phyloP scores from a whole-genome alignment of 2,888 invertebrate genomes.

The Platerodrilus igneus region DNA sequence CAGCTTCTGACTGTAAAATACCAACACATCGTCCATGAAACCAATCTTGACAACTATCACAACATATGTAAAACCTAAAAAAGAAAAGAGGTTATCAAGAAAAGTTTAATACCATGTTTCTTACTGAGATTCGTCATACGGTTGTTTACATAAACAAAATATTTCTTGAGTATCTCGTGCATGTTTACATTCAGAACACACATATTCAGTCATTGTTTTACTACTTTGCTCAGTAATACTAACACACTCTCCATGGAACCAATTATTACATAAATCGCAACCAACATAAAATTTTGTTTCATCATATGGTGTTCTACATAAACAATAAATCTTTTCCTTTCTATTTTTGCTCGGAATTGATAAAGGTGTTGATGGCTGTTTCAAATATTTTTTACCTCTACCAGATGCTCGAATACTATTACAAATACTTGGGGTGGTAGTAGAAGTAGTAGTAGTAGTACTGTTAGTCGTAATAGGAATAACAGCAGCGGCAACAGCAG shows the following conservation, averaged over 20 bases:
- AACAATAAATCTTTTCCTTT: constrained; percentile 82
- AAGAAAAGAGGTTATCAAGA: too few species aligned
- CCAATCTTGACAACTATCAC: constrained; percentile 99
- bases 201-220: constrained; percentile 83
- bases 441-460: constrained; percentile 11
- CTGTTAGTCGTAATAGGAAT: constrained; percentile 1
- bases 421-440: constrained; percentile 7
- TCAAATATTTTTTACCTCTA: constrained; percentile 42
- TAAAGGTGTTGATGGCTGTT: constrained; percentile 21
- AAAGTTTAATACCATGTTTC: constrained; percentile 40
- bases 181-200: constrained; percentile 80
- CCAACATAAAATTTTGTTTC: constrained; percentile 97
- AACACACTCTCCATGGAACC: constrained; percentile 98
- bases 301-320: constrained; percentile 92
- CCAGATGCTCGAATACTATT: constrained; percentile 22
- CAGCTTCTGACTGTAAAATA: constrained; percentile 87
- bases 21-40: constrained; percentile 98
- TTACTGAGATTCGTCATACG: constrained; percentile 95
- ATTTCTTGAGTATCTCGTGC: constrained; percentile 86
- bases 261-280: constrained; percentile 95
- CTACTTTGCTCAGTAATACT: constrained; percentile 90
- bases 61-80: constrained; percentile 97
- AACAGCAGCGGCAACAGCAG: constrained; percentile 7
- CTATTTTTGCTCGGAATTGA: constrained; percentile 36
- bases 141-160: constrained; percentile 93